Conservation (phyloP, 2,888 invertebrate species). For the Eulithis prunata region DNA sequence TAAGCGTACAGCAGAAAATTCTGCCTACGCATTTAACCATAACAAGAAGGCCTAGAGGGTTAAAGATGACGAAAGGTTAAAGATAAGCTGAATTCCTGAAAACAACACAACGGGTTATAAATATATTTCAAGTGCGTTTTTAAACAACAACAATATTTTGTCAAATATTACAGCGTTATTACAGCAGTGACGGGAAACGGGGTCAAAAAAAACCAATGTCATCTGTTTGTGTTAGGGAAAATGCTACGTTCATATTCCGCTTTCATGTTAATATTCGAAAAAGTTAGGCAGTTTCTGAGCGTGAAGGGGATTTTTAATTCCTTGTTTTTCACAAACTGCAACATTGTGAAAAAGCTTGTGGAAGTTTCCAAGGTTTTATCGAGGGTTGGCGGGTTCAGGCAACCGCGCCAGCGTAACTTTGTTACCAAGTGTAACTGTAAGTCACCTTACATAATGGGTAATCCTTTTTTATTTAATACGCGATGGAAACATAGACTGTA, state of each 20-base stretch:
- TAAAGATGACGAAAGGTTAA: conserved; percentile 20
- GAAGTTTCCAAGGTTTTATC: conserved; percentile 65
- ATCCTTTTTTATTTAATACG: conserved; percentile 62
- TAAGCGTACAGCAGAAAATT: conserved; percentile 37
- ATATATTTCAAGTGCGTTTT: conserved; percentile 7
- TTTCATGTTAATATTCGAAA: conserved; percentile 43
- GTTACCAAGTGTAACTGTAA: conserved; percentile 64
- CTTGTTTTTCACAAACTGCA: conserved; percentile 60
- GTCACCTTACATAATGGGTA: conserved; percentile 68
- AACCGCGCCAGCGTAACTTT: conserved; percentile 63
- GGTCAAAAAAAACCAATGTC: conserved; percentile 33
- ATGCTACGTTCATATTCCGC: conserved; percentile 40
- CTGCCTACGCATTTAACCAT: conserved; percentile 46
- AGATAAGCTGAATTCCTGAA: conserved; percentile 39
- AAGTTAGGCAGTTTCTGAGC: conserved; percentile 47
- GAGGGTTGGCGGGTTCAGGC: conserved; percentile 52
- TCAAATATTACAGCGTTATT: too few relatives aligned
- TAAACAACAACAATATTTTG: conserved; percentile 7
- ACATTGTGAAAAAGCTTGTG: conserved; percentile 61
- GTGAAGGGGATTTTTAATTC: conserved; percentile 51
- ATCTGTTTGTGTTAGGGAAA: conserved; percentile 38
- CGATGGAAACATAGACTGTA: conserved; percentile 32
- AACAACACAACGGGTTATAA: conserved; percentile 15
- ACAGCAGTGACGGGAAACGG: neutral
- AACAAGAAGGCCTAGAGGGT: conserved; percentile 31